Base-by-base conservation (phyloP, 2,113 vertebrate genomes). In the Anser brachyrhynchus region DNA sequence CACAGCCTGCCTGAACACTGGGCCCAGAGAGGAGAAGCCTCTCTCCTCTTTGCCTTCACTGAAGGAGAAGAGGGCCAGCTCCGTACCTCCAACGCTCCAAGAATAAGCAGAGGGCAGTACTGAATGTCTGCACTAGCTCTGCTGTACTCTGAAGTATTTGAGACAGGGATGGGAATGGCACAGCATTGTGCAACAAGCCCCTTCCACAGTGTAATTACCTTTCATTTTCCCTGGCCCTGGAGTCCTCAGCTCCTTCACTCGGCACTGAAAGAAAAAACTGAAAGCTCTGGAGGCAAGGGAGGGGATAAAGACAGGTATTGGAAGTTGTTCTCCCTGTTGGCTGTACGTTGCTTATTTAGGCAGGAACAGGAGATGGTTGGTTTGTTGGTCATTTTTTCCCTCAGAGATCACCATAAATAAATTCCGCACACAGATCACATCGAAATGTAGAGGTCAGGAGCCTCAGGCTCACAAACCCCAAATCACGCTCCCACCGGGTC, bases 231-330 rank as follows among this genome's bases (percentile, higher is more conserved):
- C 79, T 78, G 73, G 61, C 76, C 83, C 85, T 51, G 76, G 61
- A 90, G 92, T 81, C 51, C 59, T 95, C 46, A 51, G 86, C 46
- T 94, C 71, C 75, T 84, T 94, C 80, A 80, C 73, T 33, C 49
- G 4, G 55, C 81, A 93, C 76, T 78, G 65, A 86, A 84, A 88
- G 55, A 67, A 92, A 80, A 61, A 92, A 86, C 82, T 74, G 79
- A 96, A 96, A 90, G 85, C 82, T 92, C 92, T 95, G 65, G 49
- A 90, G 86, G 89, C 75, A 67, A 94, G 94, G 92, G 84, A 97
- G 91, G 33, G 57, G 57, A 77, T 67, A 86, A 84, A 90, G 87
- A 69, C 51, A 90, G 65, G 76, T 57, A 8, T 39, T 39, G 46
- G 39, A 90, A 94, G 88, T 54, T 87, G 85, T 37, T 94, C 57